Evolutionary conservation across 2,113 vertebrate genomes (phyloP).

Genomic region (Anhinga anhinga): DNA sequence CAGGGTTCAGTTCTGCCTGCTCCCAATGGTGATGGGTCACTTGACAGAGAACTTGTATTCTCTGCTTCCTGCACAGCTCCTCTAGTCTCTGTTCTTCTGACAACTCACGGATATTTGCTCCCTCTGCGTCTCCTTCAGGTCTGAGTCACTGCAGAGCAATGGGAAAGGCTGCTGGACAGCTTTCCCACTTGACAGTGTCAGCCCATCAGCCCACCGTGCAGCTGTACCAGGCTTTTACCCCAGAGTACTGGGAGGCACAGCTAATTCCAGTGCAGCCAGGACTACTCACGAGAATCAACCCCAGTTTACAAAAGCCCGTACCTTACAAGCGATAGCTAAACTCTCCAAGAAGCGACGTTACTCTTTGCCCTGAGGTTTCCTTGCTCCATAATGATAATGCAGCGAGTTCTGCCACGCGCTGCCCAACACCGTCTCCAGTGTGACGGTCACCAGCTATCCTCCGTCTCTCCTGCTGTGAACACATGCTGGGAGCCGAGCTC

Average conservation of each 20-base stretch:
- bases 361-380: neutral
- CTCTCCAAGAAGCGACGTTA: rapidly evolving
- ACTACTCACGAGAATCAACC: neutral
- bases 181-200: neutral
- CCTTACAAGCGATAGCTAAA: rapidly evolving
- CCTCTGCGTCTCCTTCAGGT: neutral
- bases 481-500: neutral
- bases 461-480: neutral
- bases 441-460: neutral
- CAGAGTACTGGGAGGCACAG: neutral
- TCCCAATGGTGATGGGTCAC: neutral
- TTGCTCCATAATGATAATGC: rapidly evolving
- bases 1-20: neutral
- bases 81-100: neutral
- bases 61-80: neutral
- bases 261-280: neutral
- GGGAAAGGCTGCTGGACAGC: neutral
- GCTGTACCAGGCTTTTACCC: neutral
- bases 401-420: neutral
- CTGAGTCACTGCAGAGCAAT: neutral
- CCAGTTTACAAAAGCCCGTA: rapidly evolving
- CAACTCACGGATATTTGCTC: neutral
- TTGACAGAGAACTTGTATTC: rapidly evolving
- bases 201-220: neutral
- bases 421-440: rapidly evolving